Evolutionary conservation across 1,140 invertebrate species (phyloP), one percentile per base, ranked within the genome.

Genomic region (Cyphomyrmex costatus): DNA sequence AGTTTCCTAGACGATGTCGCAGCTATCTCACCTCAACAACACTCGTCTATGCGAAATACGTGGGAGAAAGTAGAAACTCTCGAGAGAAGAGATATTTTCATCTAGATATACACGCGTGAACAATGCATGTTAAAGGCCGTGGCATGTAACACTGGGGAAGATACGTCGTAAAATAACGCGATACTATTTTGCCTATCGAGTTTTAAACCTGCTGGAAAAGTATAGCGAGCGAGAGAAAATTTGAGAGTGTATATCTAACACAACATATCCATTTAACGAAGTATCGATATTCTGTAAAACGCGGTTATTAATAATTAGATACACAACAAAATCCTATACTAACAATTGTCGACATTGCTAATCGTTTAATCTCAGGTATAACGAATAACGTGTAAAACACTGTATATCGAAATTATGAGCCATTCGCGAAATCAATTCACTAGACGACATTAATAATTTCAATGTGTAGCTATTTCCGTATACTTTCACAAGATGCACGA

Each of bases 121-220:
- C 51, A n/a, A 51, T 58, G 8, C 19, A 46, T 24, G 51, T 80
- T 30, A 53, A 49, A 77, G 71, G 33, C 63, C 51, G 36, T n/a
- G 10, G 51, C 33, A 63, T 66, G 42, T 73, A 58, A 46, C 42
- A 24, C 24, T 66, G 5, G 21, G 21, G 30, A 71, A 71, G 76
- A 71, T 78, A 77, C 33, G 49, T 86, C 74, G 51, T 19, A 24
- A 53, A 27, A n/a, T 58, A 77, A 63, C 36, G 68, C 49, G n/a
- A 65, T 58, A 27, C 42, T 58, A 36, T 33, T 65, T 83, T n/a
- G 27, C 14, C 46, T 24, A 24, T 36, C 24, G 21, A 49, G 33
- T 84, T 86, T 70, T 21, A 63, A 14, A 70, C 46, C 27, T 27
- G 36, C 36, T 46, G 66, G 80, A 82, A 90, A 77, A 80, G 85